A percentile compares a stretch with the other conserved stretches of the same genome.
phyloP scores from a whole-genome alignment of 2,113 vertebrate genomes.

The rat (Rattus norvegicus) region GRCr8 NC_086035.1:14976501-14977000 shows the following conservation, averaged over 20 bases:
- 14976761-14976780: neutral
- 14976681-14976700: neutral
- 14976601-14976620: too few relatives aligned
- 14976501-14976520: too few relatives aligned
- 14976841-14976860: too few relatives aligned
- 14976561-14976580: neutral
- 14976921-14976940: neutral
- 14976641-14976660: too few relatives aligned
- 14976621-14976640: neutral
- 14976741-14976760: neutral
- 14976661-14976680: neutral
- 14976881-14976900: too few relatives aligned
- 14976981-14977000: neutral
- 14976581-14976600: neutral
- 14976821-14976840: neutral
- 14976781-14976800: too few relatives aligned
- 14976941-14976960: neutral
- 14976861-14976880: too few relatives aligned
- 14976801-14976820: neutral
- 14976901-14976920: too few relatives aligned
- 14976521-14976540: neutral
- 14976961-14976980: neutral
- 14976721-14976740: neutral
- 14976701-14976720: neutral
- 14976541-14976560: neutral